Evolutionary conservation across 2,888 invertebrate genomes (phyloP).

Genomic region (Parnassius mnemosyne): DNA sequence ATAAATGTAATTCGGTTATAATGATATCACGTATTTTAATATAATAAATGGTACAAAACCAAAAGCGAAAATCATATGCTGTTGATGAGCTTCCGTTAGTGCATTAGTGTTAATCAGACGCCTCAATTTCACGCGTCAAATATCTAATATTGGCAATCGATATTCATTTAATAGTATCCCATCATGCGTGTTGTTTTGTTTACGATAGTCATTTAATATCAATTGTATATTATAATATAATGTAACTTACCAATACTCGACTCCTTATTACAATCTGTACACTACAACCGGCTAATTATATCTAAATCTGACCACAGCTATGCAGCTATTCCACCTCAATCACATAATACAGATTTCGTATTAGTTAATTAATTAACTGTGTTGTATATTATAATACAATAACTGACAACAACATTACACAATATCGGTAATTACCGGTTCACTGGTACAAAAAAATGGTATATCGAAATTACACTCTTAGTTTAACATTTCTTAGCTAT

Average conservation of each 20-base stretch:
- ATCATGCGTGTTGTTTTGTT: constrained; percentile 14
- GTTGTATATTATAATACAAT: not conserved
- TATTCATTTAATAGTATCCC: not conserved
- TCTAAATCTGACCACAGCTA: constrained; percentile 25
- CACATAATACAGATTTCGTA: constrained; percentile 19
- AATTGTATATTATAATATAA: constrained; percentile 2
- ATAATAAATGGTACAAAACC: too few species aligned
- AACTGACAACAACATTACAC: too few species aligned
- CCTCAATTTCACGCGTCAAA: constrained; percentile 5
- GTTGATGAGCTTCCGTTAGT: not conserved
- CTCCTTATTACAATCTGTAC: constrained; percentile 9
- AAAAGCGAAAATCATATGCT: too few species aligned
- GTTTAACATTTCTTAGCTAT: too few species aligned
- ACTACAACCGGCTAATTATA: constrained; percentile 22
- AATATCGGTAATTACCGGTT: too few species aligned
- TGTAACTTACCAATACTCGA: constrained; percentile 10
- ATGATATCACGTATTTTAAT: too few species aligned
- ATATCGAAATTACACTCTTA: too few species aligned
- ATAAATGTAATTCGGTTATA: too few species aligned
- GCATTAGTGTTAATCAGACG: not conserved
- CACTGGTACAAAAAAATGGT: too few species aligned
- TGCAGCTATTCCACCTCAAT: constrained; percentile 13
- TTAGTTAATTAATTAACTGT: constrained; percentile 23
- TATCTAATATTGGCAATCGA: not conserved
- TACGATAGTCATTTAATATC: constrained; percentile 8